Evolutionary conservation across 2,888 invertebrate species (phyloP).

Genomic region (Athetis lepigone): DNA sequence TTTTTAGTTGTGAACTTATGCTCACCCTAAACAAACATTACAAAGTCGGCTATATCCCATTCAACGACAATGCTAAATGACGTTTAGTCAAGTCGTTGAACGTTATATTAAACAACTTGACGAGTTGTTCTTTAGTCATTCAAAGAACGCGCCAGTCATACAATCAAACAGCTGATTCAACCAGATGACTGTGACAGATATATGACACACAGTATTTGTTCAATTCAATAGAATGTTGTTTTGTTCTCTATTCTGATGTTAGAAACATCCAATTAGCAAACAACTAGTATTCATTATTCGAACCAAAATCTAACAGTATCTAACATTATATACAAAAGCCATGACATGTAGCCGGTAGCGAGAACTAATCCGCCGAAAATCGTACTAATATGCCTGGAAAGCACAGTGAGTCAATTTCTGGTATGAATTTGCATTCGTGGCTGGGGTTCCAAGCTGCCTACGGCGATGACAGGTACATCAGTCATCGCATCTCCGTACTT

Average conservation of each 20-base stretch:
- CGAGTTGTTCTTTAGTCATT: too few relatives aligned
- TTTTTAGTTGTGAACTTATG: too few relatives aligned
- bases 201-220: not conserved
- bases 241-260: conserved; percentile 3
- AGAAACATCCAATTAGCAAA: conserved; percentile 24
- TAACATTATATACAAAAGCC: conserved; percentile 42
- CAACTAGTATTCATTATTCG: conserved; percentile 26
- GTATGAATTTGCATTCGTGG: conserved; percentile 83
- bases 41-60: too few relatives aligned
- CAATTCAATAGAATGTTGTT: conserved; percentile 17
- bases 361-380: conserved; percentile 70
- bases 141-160: too few relatives aligned
- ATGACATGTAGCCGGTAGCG: conserved; percentile 54
- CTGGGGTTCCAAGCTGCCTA: conserved; percentile 79
- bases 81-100: too few relatives aligned
- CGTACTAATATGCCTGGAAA: conserved; percentile 77
- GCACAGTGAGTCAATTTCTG: conserved; percentile 75
- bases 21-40: too few relatives aligned
- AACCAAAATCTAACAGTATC: conserved; percentile 27
- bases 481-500: conserved; percentile 64
- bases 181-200: too few relatives aligned
- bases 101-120: too few relatives aligned
- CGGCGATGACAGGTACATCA: conserved; percentile 81
- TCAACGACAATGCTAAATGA: too few relatives aligned
- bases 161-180: too few relatives aligned